Evolutionary conservation across 1,140 invertebrate species (phyloP), one percentile per base, ranked within the genome.

Genomic region (Euwallacea similis): DNA sequence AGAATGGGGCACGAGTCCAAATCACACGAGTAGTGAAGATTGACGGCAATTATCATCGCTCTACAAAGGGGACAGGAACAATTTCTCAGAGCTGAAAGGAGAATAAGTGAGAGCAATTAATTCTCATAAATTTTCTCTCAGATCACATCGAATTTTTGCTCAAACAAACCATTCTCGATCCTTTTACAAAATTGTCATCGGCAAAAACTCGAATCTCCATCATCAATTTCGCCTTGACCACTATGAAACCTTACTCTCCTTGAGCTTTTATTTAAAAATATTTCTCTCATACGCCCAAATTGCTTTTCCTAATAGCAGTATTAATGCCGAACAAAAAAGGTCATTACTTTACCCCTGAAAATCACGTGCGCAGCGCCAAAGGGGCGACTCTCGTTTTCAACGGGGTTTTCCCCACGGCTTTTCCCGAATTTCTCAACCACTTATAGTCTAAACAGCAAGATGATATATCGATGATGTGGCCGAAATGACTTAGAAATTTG

Each of bases 221-320:
- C 46, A 10, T 10, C 46, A 50, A 11, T 50, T 50, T 13, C 46
- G 2, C 46, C 2, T 50, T 50, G 46, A 50, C 6, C 46, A 33
- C 42, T 7, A 41, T 2, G 41, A 15, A 33, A 42, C 13, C 13
- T 59, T 43, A 53, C 11, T 16, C 53, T 33, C 46, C 33, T 67
- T 42, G 2, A 43, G 44, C 44, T 44, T 4, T 46, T 11, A 60
- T 63, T 63, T 46, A 63, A 63, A 63, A 46, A 63, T 13, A 47
- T 63, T 44, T 46, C 43, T 42, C 13, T 9, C 13, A 46, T 46
- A 10, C 8, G 15, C 42, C 21, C 60, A 46, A 63, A 63, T 63
- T 44, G 60, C 60, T 43, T 46, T 63, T 41, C 60, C 60, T 63
- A 63, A 63, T 63, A 63, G 60, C 43, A 43, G 60, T 63, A 63